Percentiles rank a stretch among this genome's conserved stretches.
phyloP scores from a whole-genome alignment of 2,113 vertebrate species.

The Alethe castanea region DNA sequence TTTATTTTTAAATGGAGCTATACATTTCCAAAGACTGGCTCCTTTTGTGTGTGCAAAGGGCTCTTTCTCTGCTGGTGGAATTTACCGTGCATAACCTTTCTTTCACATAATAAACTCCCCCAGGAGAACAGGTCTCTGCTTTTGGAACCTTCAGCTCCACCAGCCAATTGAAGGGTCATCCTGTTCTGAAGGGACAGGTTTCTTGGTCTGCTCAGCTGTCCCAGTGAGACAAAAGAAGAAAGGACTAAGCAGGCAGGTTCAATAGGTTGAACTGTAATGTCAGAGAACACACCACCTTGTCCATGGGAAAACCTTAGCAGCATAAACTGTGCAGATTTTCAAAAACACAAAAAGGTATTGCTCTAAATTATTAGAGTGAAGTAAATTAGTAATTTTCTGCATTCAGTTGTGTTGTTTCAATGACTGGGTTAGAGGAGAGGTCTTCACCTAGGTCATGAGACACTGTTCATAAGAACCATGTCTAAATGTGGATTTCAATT shows the following conservation, averaged over 20 bases:
- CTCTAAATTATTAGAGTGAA: background rate
- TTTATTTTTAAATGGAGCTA: background rate
- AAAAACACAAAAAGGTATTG: background rate
- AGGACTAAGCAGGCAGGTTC: background rate
- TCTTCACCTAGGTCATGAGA: background rate
- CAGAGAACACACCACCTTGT: background rate
- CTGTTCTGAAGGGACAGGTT: background rate
- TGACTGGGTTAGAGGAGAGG: background rate
- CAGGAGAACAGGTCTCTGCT: background rate
- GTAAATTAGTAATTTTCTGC: background rate
- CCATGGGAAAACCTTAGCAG: background rate
- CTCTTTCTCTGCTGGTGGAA: background rate
- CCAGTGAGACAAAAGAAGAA: background rate
- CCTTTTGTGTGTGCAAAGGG: background rate
- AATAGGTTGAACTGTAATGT: background rate
- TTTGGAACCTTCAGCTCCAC: background rate
- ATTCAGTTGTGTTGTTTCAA: background rate
- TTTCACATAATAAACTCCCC: background rate
- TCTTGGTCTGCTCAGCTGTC: background rate
- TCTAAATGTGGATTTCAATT: background rate
- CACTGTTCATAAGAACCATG: accelerated
- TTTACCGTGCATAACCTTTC: background rate
- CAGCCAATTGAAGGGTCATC: background rate
- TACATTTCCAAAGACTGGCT: background rate
- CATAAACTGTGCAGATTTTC: background rate